These are phyloP conservation scores for Chelmon rostratus DNA, from an alignment of 2,797 vertebrate species.

Conservation along the genomic window DNA sequence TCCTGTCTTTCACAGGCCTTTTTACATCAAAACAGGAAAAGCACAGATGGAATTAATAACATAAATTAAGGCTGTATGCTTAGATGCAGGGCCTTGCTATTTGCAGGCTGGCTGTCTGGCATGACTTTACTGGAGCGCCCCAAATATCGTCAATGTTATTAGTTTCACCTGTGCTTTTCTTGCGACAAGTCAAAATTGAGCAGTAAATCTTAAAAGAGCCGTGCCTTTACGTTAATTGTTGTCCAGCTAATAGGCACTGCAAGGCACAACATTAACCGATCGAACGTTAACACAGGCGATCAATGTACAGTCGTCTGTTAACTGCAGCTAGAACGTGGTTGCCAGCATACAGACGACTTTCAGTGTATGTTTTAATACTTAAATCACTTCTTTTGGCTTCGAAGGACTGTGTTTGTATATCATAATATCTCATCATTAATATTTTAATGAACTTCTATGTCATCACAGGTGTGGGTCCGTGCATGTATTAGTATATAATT, in stretches of 20 bases:
- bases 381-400: constrained; percentile 13
- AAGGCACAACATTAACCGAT: background rate
- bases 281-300: background rate
- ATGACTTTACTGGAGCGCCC: constrained; percentile 1
- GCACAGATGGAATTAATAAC: constrained; percentile 15
- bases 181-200: constrained; percentile 8
- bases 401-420: constrained; percentile 40
- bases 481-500: background rate
- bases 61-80: constrained; percentile 30
- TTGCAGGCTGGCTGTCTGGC: constrained; percentile 12
- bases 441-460: constrained; percentile 47
- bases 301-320: constrained; percentile 12
- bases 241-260: background rate
- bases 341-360: constrained; percentile 4
- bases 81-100: background rate
- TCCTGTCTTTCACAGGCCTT: background rate
- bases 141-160: constrained; percentile 25
- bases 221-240: constrained; percentile 9
- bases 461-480: constrained; percentile 31
- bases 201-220: constrained; percentile 11
- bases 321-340: constrained; percentile 3
- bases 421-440: constrained; percentile 48
- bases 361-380: constrained; percentile 36
- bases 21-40: constrained; percentile 8
- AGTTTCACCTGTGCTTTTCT: constrained; percentile 24